These are phyloP conservation scores for Carapus acus DNA, from an alignment of 2,797 vertebrate genomes.

Conservation along the genomic window DNA sequence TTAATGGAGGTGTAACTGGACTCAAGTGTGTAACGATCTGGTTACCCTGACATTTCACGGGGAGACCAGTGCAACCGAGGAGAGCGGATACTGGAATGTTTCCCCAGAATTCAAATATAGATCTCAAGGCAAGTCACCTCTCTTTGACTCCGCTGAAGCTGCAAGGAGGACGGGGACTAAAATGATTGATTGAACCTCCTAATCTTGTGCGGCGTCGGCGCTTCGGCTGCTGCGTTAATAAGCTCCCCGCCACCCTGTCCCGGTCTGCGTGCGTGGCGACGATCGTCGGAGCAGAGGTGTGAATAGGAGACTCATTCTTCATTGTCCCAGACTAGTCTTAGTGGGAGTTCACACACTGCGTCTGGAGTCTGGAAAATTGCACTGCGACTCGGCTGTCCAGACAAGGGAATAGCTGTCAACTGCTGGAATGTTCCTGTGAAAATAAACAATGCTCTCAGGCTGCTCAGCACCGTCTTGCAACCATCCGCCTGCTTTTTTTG, in stretches of 20 bases:
- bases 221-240: constrained; percentile 23
- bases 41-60: constrained; percentile 71
- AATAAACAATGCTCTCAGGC: constrained; percentile 68
- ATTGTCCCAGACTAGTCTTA: constrained; percentile 50
- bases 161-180: constrained; percentile 19
- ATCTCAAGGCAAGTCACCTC: constrained; percentile 44
- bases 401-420: constrained; percentile 71
- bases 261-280: constrained; percentile 16
- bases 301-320: constrained; percentile 59
- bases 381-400: constrained; percentile 47
- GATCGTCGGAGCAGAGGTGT: constrained; percentile 47
- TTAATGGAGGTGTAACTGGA: constrained; percentile 68
- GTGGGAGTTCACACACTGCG: constrained; percentile 56
- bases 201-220: background rate
- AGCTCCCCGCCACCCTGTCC: constrained; percentile 14
- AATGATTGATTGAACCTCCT: no score
- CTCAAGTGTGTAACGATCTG: constrained; percentile 56
- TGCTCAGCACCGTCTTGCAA: constrained; percentile 40
- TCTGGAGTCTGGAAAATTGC: constrained; percentile 68
- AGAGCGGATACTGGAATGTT: constrained; percentile 54
- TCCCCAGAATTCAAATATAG: constrained; percentile 67
- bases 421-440: constrained; percentile 71
- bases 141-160: constrained; percentile 17
- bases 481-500: constrained; percentile 39
- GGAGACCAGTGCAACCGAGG: constrained; percentile 48